Evolutionary conservation across 2,888 invertebrate genomes (phyloP).

Genomic region (Apantesis nais): DNA sequence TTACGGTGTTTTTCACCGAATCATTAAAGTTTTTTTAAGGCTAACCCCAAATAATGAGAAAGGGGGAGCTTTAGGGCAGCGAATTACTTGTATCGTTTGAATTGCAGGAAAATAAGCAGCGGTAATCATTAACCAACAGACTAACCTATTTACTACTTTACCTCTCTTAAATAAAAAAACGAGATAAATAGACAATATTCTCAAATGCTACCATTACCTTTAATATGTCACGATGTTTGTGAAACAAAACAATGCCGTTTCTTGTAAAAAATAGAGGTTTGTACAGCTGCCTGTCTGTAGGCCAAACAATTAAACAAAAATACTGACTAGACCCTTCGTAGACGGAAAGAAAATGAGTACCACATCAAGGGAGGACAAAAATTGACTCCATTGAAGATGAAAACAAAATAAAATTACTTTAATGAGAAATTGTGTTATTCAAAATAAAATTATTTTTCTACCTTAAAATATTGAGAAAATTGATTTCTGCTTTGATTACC

Average conservation of each 20-base stretch:
- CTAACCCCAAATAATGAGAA: too few species aligned
- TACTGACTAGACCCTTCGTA: neutral
- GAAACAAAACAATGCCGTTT: neutral
- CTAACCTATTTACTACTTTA: neutral
- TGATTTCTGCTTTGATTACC: neutral
- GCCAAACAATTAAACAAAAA: neutral
- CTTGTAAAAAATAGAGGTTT: neutral
- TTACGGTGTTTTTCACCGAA: too few species aligned
- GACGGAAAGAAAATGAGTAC: neutral
- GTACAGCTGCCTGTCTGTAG: neutral
- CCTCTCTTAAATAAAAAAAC: neutral
- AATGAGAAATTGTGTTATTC: neutral
- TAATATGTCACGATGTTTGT: neutral
- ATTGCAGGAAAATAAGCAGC: too few species aligned
- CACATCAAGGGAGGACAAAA: neutral
- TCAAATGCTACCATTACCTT: neutral
- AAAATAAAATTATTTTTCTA: neutral
- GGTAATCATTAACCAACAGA: neutral
- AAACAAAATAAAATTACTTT: neutral
- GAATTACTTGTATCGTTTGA: too few species aligned
- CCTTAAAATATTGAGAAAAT: neutral
- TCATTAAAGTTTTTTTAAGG: too few species aligned
- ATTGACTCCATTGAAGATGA: neutral
- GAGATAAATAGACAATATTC: neutral
- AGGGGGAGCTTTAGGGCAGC: too few species aligned